Evolutionary conservation across 2,797 vertebrate species (phyloP).

Genomic region (Sebastes kiyomatsui): DNA sequence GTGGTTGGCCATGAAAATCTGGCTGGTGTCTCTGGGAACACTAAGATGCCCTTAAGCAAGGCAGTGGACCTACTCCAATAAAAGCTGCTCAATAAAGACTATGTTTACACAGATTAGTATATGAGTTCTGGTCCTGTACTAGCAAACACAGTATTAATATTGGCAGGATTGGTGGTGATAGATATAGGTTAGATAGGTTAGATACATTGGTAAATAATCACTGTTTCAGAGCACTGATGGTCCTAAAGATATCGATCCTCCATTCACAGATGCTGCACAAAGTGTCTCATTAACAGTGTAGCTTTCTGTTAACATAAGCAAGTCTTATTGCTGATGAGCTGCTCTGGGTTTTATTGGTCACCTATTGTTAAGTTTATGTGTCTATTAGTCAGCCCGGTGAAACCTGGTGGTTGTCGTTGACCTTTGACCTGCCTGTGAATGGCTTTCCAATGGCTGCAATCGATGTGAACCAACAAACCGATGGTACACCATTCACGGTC

Average conservation of each 20-base stretch:
- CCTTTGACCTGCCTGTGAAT: constrained; percentile 35
- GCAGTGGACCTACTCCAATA: neutral
- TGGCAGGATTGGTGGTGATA: neutral
- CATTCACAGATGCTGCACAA: neutral
- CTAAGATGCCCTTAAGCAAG: neutral
- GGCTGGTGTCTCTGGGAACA: neutral
- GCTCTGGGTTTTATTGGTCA: neutral
- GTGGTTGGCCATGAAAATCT: neutral
- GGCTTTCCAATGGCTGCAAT: constrained; percentile 14
- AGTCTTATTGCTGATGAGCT: neutral
- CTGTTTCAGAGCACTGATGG: neutral
- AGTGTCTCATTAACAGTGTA: neutral
- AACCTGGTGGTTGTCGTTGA: neutral
- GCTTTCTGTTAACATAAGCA: neutral
- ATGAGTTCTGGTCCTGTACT: neutral
- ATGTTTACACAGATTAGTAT: neutral
- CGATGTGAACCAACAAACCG: constrained; percentile 5
- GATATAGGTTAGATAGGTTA: neutral
- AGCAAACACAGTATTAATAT: neutral
- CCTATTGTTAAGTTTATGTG: constrained; percentile 6
- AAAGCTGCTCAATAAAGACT: neutral
- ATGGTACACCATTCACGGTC: neutral
- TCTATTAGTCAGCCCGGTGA: constrained; percentile 13
- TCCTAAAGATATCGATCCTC: constrained; percentile 4
- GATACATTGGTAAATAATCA: neutral